Percentiles rank a stretch among this genome's conserved stretches.
Conservation (phyloP, 2,113 vertebrate species). For the Seriola rivoliana region DNA sequence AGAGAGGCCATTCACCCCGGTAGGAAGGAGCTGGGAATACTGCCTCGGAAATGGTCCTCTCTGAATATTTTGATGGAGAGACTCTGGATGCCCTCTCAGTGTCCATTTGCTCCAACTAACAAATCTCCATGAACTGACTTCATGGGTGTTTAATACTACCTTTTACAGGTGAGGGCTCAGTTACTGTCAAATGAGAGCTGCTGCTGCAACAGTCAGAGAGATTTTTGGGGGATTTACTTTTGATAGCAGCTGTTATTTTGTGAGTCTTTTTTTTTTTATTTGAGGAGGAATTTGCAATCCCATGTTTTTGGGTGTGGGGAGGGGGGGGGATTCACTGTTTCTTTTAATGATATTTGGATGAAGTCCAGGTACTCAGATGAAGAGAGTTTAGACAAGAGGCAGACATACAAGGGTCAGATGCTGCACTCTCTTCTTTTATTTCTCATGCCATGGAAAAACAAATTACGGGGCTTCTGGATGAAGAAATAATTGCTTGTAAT, state of each 20-base stretch:
- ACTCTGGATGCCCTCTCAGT: slow-evolving; percentile 67
- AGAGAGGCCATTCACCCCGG: slow-evolving; percentile 87
- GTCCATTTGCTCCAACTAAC: slow-evolving; percentile 53
- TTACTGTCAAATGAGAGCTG: neutral
- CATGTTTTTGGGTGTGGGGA: neutral
- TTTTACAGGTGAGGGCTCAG: neutral
- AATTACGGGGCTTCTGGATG: slow-evolving; percentile 54
- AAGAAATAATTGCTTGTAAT: slow-evolving; percentile 68
- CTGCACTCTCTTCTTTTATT: slow-evolving; percentile 56
- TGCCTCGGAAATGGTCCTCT: slow-evolving; percentile 76
- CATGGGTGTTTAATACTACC: slow-evolving; percentile 30
- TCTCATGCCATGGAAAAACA: slow-evolving; percentile 48
- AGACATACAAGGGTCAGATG: slow-evolving; percentile 66
- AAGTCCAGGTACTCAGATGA: slow-evolving; percentile 55
- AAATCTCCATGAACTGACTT: slow-evolving; percentile 60
- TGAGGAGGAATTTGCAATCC: slow-evolving; percentile 42
- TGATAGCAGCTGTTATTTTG: slow-evolving; percentile 2
- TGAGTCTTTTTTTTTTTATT: neutral
- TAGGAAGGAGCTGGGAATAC: slow-evolving; percentile 85
- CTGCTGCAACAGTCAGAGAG: neutral
- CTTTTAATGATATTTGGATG: slow-evolving; percentile 66
- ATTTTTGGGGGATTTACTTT: slow-evolving; percentile 6
- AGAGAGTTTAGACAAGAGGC: slow-evolving; percentile 59
- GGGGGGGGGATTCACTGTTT: slow-evolving; percentile 26
- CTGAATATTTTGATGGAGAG: slow-evolving; percentile 77